Percentiles rank a stretch among this genome's conserved stretches.
phyloP scores from a whole-genome alignment of 1,140 invertebrate species.

The Globodera rostochiensis region DNA sequence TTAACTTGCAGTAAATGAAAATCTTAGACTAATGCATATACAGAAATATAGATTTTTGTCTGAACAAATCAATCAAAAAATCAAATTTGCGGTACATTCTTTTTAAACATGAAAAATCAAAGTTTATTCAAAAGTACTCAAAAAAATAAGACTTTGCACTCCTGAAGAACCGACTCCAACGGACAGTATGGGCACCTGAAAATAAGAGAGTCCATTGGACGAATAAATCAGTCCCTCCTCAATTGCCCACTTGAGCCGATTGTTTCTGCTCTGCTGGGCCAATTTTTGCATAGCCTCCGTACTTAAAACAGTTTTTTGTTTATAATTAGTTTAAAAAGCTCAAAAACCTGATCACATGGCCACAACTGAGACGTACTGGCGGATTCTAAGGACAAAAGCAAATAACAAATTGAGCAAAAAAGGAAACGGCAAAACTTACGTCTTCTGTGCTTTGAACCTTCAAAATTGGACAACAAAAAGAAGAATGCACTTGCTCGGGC shows the following conservation, averaged over 20 bases:
- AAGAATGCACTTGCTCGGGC: conserved; percentile 77
- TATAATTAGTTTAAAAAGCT: not conserved
- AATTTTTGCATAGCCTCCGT: conserved; percentile 93
- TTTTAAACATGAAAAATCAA: too few species aligned
- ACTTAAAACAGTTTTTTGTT: conserved; percentile 71
- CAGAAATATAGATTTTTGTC: too few species aligned
- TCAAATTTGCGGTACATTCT: too few species aligned
- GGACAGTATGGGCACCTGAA: conserved; percentile 95
- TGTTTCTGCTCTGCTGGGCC: conserved; percentile 85
- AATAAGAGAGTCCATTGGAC: not conserved
- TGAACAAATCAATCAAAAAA: too few species aligned
- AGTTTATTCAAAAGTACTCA: conserved; percentile 65
- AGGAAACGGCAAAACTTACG: conserved; percentile 9
- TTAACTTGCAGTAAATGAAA: too few species aligned
- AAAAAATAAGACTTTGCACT: conserved; percentile 88
- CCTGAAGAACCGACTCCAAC: conserved; percentile 87
- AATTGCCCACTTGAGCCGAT: conserved; percentile 35
- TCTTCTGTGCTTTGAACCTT: conserved; percentile 90
- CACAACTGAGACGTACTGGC: conserved; percentile 92
- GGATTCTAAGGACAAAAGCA: conserved; percentile 74
- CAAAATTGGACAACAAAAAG: conserved; percentile 96
- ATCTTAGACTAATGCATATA: too few species aligned
- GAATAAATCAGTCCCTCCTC: not conserved
- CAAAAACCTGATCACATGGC: conserved; percentile 81
- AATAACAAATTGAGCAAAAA: conserved; percentile 5